Conservation (phyloP, 2,888 invertebrate genomes). For the Diabrotica balteata region DNA sequence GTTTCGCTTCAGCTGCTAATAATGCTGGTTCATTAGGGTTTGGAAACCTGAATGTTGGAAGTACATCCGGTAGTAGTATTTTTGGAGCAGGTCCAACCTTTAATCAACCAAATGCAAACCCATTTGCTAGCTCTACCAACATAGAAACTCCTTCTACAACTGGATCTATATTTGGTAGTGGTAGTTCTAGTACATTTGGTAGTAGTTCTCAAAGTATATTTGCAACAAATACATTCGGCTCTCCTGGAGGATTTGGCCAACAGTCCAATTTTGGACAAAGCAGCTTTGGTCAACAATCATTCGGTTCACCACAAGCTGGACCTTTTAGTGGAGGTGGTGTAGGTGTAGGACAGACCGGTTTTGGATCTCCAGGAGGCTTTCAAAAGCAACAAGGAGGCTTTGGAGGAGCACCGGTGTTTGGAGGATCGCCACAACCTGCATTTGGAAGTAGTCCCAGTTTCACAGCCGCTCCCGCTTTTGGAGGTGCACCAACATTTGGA, state of each 20-base stretch:
- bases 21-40: conserved; percentile 45
- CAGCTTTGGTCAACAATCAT: conserved; percentile 43
- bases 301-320: conserved; percentile 47
- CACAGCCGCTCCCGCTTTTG: conserved; percentile 58
- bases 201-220: conserved; percentile 29
- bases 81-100: conserved; percentile 41
- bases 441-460: conserved; percentile 63
- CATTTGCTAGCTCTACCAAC: conserved; percentile 33
- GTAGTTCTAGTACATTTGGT: conserved; percentile 27
- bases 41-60: conserved; percentile 45
- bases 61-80: conserved; percentile 39
- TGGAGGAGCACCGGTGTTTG: conserved; percentile 54
- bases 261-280: conserved; percentile 50
- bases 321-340: conserved; percentile 55
- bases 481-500: conserved; percentile 56
- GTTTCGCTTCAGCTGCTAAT: conserved; percentile 37
- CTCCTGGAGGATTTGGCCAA: conserved; percentile 42
- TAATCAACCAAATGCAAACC: conserved; percentile 36
- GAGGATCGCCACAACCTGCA: conserved; percentile 53
- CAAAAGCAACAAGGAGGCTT: conserved; percentile 52
- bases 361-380: conserved; percentile 54
- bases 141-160: conserved; percentile 36
- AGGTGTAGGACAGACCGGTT: conserved; percentile 58
- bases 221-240: conserved; percentile 37
- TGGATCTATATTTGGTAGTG: conserved; percentile 37